These are phyloP conservation scores for Drosophila athabasca DNA, from an alignment of 1,140 invertebrate genomes.

Conservation along the genomic window DNA sequence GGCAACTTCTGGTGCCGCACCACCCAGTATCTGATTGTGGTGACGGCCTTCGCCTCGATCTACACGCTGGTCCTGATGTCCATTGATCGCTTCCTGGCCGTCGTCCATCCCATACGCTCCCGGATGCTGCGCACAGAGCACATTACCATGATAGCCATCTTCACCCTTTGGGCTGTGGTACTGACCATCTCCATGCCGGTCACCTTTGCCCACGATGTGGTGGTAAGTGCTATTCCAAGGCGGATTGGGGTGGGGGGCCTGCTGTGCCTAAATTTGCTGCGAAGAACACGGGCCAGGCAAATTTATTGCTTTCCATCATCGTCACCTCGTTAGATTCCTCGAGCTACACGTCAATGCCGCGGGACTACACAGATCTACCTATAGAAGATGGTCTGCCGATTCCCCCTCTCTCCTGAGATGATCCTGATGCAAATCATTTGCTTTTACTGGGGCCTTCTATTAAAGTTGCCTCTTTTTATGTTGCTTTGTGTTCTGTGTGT, in stretches of 20 bases:
- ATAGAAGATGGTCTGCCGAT: constrained; percentile 5
- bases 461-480: constrained; percentile 43
- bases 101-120: constrained; percentile 96
- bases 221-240: constrained; percentile 61
- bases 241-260: constrained; percentile 12
- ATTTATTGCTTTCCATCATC: constrained; percentile 82
- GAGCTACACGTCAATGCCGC: constrained; percentile 49
- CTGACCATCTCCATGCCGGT: constrained; percentile 90
- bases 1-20: constrained; percentile 95
- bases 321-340: constrained; percentile 72
- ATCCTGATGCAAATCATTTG: constrained; percentile 47
- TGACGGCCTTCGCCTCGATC: constrained; percentile 96
- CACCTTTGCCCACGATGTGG: constrained; percentile 90
- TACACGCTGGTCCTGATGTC: constrained; percentile 99
- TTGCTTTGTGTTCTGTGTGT: constrained; percentile 47
- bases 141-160: constrained; percentile 91
- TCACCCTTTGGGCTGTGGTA: constrained; percentile 92
- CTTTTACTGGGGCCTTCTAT: constrained; percentile 25
- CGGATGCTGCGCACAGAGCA: constrained; percentile 91
- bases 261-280: constrained; percentile 73
- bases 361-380: background rate
- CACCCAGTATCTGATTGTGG: constrained; percentile 90
- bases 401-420: background rate
- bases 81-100: constrained; percentile 96
- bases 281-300: constrained; percentile 68